Base-by-base conservation (phyloP, 1,140 invertebrate species). In the Pseudomyrmex sp. region DNA sequence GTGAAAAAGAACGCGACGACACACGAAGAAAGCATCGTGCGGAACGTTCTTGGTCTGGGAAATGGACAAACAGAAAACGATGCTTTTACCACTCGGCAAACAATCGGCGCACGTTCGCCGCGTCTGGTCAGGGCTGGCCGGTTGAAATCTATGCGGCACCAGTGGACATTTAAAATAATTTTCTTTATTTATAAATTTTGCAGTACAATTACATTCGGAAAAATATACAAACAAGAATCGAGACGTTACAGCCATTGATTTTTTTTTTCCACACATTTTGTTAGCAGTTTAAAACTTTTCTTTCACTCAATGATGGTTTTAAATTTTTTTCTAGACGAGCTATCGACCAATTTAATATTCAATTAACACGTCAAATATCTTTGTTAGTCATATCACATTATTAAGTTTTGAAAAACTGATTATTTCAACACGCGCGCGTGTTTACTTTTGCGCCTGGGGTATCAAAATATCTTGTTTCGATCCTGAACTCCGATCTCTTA, bases 41-140 rank as follows among this genome's bases (percentile, higher is more conserved):
- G 48, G 58, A 20, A 15, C 26, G 15, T 13, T 69, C 23, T 0
- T 73, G 59, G 73, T 88, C 91, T 59, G 88, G 89, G 88, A 90
- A 87, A 87, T 88, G 89, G 90, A 93, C 89, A 92, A 90, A 89
- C 86, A 88, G 73, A 88, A 84, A 74, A 86, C 73, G 76, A 76
- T 79, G 92, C 92, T 93, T 94, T 93, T 92, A 94, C 91, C 91
- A 89, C 89, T 92, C 77, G 89, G 88, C 92, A 94, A 94, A 94
- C 92, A 93, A 90, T 90, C 77, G 82, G 15, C 56, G 65, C 65
- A 26, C 35, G 35, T 35, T 23, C 18, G 18, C 18, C 65, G 26
- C 44, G 26, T 52, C 26, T 48, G 66, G 77, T 87, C 66, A 80
- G 76, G 76, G 76, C 20, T 80, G 76, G 54, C 3, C 26, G 3